Conservation (phyloP, 2,113 vertebrate genomes). For the Hirundichthys speculiger region DNA sequence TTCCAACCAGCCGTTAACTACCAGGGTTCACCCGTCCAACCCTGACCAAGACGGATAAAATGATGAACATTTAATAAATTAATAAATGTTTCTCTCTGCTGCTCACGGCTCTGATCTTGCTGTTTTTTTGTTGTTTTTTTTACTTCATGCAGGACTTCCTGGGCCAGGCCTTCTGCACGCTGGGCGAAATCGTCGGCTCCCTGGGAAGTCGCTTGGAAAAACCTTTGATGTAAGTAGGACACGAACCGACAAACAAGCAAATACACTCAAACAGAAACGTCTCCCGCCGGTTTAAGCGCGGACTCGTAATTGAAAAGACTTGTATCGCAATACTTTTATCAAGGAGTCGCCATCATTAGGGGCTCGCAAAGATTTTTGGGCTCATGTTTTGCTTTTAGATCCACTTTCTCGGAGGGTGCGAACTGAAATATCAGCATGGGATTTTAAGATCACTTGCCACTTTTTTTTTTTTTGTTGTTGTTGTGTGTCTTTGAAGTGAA, state of each 20-base stretch:
- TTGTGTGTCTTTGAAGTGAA: conserved; percentile 34
- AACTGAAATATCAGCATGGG: conserved; percentile 31
- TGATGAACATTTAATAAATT: background rate
- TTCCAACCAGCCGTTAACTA: no score
- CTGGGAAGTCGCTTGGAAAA: conserved; percentile 93
- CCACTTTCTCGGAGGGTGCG: background rate
- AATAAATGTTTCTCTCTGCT: conserved; percentile 2
- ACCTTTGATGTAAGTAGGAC: conserved; percentile 87
- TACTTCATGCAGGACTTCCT: conserved; percentile 90
- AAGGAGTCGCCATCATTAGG: background rate
- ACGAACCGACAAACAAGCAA: conserved; percentile 6
- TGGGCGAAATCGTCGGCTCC: conserved; percentile 95
- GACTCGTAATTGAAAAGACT: conserved; percentile 13
- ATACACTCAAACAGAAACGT: background rate
- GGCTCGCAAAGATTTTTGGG: background rate
- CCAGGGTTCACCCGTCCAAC: no score
- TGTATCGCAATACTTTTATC: conserved; percentile 4
- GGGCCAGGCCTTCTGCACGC: conserved; percentile 94
- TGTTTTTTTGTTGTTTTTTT: background rate
- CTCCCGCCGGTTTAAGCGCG: conserved; percentile 16
- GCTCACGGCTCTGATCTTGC: background rate
- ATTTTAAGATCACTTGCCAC: conserved; percentile 8
- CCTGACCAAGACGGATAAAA: no score
- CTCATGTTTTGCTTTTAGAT: conserved; percentile 8
- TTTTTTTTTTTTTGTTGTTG: background rate